Conservation (phyloP, 2,888 invertebrate genomes). For the Meteorus cinctellus region DNA sequence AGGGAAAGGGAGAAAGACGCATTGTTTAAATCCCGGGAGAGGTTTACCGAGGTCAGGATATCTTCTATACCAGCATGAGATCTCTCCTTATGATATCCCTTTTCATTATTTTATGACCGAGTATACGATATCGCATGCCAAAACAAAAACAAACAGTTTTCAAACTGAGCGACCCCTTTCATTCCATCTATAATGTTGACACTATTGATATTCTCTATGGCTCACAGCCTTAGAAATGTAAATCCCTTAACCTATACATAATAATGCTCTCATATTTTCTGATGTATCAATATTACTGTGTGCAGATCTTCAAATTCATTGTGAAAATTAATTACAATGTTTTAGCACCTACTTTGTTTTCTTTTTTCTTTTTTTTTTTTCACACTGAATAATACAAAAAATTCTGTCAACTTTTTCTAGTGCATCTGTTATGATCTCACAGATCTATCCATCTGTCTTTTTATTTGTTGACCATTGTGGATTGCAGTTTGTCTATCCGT, state of each 20-base stretch:
- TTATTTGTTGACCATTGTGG: no score
- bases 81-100: constrained; percentile 27
- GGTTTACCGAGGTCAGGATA: constrained; percentile 62
- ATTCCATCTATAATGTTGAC: neutral
- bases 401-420: no score
- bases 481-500: no score
- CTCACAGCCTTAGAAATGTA: neutral
- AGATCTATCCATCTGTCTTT: no score
- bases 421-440: no score
- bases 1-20: neutral
- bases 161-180: neutral
- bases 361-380: no score
- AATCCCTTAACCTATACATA: neutral
- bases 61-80: constrained; percentile 39
- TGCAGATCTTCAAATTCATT: no score
- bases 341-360: no score
- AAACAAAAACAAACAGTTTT: neutral
- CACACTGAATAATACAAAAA: no score
- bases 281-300: no score
- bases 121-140: neutral
- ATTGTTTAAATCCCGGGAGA: constrained; percentile 44
- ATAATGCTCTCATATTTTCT: neutral
- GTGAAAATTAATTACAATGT: no score
- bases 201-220: neutral
- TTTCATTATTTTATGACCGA: constrained; percentile 12